Conservation (phyloP, 2,113 vertebrate species). For the Beaufortia kweichowensis region DNA sequence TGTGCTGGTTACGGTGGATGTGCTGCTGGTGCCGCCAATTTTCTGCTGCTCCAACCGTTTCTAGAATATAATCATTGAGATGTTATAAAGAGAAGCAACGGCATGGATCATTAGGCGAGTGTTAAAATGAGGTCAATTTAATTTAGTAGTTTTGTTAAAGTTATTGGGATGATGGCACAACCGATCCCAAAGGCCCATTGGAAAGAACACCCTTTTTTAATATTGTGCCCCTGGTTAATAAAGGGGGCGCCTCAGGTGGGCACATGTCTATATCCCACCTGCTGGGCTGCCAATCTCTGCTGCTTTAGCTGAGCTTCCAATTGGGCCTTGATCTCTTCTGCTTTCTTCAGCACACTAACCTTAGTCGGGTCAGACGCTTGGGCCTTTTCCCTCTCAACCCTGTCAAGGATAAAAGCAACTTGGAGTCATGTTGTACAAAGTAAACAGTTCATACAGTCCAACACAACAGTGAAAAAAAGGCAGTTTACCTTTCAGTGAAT, state of each 20-base stretch:
- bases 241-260: slow-evolving; percentile 32
- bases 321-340: slow-evolving; percentile 83
- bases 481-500: slow-evolving; percentile 91
- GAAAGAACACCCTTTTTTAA: slow-evolving; percentile 18
- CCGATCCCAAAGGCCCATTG: slow-evolving; percentile 28
- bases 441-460: too few species aligned
- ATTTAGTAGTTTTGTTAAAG: too few species aligned
- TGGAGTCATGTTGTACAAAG: background rate
- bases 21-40: slow-evolving; percentile 61
- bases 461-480: background rate
- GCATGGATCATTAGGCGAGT: background rate
- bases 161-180: background rate
- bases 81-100: background rate
- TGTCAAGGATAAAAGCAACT: slow-evolving; percentile 59
- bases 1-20: slow-evolving; percentile 74
- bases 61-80: slow-evolving; percentile 64
- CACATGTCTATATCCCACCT: slow-evolving; percentile 71
- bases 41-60: slow-evolving; percentile 94
- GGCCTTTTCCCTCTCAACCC: slow-evolving; percentile 95
- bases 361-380: slow-evolving; percentile 90
- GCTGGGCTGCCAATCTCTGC: slow-evolving; percentile 83
- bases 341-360: slow-evolving; percentile 83
- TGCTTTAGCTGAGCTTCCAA: slow-evolving; percentile 88
- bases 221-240: slow-evolving; percentile 20
- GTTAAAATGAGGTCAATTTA: too few species aligned